phyloP scores from a whole-genome alignment of 2,888 invertebrate genomes.

The Catocala sponsa region DNA sequence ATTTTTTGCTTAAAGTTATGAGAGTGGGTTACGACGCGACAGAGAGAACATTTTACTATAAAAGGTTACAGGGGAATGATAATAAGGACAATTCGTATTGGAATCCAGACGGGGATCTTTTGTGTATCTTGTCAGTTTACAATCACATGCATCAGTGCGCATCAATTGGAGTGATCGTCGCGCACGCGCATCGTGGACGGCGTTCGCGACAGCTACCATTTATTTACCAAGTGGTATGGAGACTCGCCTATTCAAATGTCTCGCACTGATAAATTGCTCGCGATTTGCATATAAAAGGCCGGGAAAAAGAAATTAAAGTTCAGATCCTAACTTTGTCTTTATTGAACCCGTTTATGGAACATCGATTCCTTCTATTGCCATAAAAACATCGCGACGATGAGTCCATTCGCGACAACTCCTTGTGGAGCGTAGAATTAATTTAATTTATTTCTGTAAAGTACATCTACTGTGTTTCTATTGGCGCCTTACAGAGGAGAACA shows the following conservation, averaged over 20 bases:
- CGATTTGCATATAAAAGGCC: constrained; percentile 81
- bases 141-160: constrained; percentile 59
- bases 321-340: constrained; percentile 68
- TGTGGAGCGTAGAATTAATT: constrained; percentile 23
- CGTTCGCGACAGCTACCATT: constrained; percentile 56
- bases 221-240: constrained; percentile 65
- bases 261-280: constrained; percentile 78
- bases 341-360: constrained; percentile 62
- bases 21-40: constrained; percentile 25
- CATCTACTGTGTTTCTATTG: too few relatives aligned
- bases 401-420: constrained; percentile 37
- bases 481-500: too few relatives aligned
- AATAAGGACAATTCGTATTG: constrained; percentile 42
- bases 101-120: constrained; percentile 44
- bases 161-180: constrained; percentile 55
- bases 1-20: constrained; percentile 41
- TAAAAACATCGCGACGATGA: constrained; percentile 47
- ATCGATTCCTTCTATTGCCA: constrained; percentile 51
- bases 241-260: constrained; percentile 80
- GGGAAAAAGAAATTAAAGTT: constrained; percentile 66
- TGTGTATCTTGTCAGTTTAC: constrained; percentile 53
- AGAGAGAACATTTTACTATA: constrained; percentile 30
- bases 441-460: constrained; percentile 23
- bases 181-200: constrained; percentile 43
- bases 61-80: constrained; percentile 44